These are phyloP conservation scores for Avahi laniger DNA, from an alignment of 2,797 vertebrate genomes.

Conservation along the genomic window DNA sequence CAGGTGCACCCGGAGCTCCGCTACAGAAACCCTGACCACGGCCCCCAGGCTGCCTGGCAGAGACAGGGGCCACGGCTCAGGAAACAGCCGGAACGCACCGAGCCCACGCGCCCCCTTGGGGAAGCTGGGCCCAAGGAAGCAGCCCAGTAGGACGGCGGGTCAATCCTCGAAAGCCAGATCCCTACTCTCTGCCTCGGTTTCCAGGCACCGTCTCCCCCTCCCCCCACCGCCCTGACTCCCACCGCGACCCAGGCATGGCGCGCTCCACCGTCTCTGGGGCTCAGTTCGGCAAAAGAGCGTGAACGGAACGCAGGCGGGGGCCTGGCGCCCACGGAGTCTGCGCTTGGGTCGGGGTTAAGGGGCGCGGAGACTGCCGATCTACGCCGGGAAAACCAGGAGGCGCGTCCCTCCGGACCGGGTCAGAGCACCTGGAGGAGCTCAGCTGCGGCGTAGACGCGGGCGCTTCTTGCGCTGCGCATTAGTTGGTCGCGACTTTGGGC, in stretches of 20 bases:
- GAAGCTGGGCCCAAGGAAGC: accelerated
- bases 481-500: background rate
- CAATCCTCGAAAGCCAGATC: background rate
- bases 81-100: accelerated
- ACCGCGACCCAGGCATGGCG: background rate
- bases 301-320: accelerated
- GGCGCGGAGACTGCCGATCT: accelerated
- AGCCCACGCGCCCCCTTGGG: too few species aligned
- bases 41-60: background rate
- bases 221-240: background rate
- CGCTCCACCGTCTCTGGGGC: accelerated
- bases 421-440: background rate
- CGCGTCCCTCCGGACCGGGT: too few species aligned
- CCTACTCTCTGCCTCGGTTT: background rate
- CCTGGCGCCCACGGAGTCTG: background rate
- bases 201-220: background rate
- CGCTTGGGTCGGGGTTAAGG: background rate
- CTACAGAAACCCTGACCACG: accelerated
- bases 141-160: too few species aligned
- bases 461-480: accelerated
- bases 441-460: background rate
- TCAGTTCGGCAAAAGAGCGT: background rate
- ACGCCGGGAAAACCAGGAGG: background rate
- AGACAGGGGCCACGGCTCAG: background rate
- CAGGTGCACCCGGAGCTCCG: background rate